These are phyloP conservation scores for Danionella dracula DNA, from an alignment of 2,797 vertebrate genomes.

Conservation along the genomic window DNA sequence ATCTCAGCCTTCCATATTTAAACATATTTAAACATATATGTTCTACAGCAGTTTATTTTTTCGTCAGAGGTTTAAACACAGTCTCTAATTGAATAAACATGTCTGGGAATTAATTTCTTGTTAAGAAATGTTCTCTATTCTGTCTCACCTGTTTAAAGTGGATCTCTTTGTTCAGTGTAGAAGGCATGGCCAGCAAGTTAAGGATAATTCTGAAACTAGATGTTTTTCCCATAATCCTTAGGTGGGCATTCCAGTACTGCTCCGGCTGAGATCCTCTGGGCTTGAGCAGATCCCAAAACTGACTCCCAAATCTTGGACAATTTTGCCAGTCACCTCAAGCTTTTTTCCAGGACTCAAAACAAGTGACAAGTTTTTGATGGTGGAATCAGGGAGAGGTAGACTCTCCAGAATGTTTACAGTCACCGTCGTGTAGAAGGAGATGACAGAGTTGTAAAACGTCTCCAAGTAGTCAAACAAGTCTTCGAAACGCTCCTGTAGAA, in stretches of 20 bases:
- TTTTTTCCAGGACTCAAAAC: constrained; percentile 50
- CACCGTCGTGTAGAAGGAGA: constrained; percentile 52
- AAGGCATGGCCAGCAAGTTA: constrained; percentile 59
- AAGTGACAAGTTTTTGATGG: constrained; percentile 44
- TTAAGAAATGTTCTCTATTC: neutral
- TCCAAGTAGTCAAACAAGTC: constrained; percentile 33
- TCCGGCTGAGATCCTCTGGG: neutral
- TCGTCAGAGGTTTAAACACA: too few species aligned
- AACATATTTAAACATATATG: too few species aligned
- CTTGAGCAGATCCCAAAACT: constrained; percentile 49
- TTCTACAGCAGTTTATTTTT: too few species aligned
- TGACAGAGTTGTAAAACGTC: constrained; percentile 41
- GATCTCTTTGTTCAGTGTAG: constrained; percentile 41
- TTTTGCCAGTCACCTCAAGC: neutral
- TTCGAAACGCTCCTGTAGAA: constrained; percentile 25
- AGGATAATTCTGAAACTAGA: constrained; percentile 54
- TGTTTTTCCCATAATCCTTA: constrained; percentile 22
- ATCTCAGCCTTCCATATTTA: too few species aligned
- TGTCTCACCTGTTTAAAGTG: constrained; percentile 61
- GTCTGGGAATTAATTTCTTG: too few species aligned
- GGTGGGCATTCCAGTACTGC: constrained; percentile 46
- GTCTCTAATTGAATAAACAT: constrained; percentile 36
- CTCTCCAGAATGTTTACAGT: constrained; percentile 48
- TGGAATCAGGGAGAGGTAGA: constrained; percentile 48
- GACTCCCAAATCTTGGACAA: constrained; percentile 45